These are phyloP conservation scores for Urophycis tenuis DNA, from an alignment of 2,797 vertebrate genomes.

Conservation along the genomic window DNA sequence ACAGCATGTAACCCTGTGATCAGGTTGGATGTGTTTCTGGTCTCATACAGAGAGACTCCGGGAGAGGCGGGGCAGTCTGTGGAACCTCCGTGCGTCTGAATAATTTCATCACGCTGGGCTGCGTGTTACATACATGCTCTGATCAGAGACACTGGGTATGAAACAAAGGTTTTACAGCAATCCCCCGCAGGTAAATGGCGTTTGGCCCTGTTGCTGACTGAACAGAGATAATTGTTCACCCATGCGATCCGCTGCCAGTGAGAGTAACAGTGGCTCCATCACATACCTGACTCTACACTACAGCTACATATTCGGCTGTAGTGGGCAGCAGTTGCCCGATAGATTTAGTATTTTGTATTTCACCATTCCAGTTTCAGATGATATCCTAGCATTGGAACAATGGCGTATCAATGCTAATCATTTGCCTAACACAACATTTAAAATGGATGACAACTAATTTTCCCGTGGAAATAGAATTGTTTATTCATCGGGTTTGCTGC, in stretches of 20 bases:
- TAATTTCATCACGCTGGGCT: conserved; percentile 64
- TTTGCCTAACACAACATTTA: conserved; percentile 61
- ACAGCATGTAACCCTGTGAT: too few species aligned
- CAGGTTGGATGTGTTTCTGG: too few species aligned
- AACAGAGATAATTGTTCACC: conserved; percentile 5
- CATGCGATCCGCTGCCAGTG: too few species aligned
- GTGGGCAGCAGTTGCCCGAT: background rate
- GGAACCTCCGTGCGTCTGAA: conserved; percentile 63
- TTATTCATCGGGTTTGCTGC: conserved; percentile 71
- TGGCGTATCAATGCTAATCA: conserved; percentile 51
- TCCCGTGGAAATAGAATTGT: conserved; percentile 58
- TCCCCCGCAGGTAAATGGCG: background rate
- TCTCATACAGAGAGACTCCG: conserved; percentile 44
- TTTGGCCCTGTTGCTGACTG: background rate
- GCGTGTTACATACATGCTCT: conserved; percentile 49
- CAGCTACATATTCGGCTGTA: too few species aligned
- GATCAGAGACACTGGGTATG: conserved; percentile 46
- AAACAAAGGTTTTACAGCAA: conserved; percentile 22
- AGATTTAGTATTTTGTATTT: background rate
- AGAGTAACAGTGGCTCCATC: too few species aligned
- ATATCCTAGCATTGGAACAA: background rate
- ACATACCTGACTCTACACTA: too few species aligned
- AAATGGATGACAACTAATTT: conserved; percentile 76
- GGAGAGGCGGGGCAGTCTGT: conserved; percentile 61
- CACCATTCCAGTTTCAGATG: background rate